Evolutionary conservation across 2,888 invertebrate species (phyloP), one percentile per base, ranked within the genome.

Genomic region (Drosophila crucigera): DNA sequence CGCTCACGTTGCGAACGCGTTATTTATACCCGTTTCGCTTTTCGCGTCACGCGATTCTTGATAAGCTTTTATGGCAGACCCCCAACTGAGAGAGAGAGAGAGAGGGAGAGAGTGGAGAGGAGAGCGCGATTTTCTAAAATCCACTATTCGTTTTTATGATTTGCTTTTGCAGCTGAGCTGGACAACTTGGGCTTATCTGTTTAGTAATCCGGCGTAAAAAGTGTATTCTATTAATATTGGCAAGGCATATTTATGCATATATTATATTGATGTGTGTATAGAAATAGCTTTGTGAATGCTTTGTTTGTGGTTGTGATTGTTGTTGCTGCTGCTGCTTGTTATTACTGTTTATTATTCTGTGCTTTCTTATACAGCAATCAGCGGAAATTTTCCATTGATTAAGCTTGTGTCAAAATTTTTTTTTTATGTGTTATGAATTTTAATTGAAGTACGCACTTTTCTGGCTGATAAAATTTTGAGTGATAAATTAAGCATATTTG

Each of bases 311-410:
- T 61, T 56, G 55, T 30, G 30, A 30, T 54, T 65, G 59, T 35
- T 63, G 28, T 30, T 58, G 58, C 39, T 78, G 43, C 50, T 60
- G 65, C 28, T 33, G 28, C 28, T 50, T 41, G 50, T 69, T 78
- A 55, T 68, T 67, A 55, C 56, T 67, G 50, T 63, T 65, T 77
- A 61, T 67, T 68, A 59, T 63, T 63, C 43, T 28, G 31, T 31
- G 43, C 31, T 28, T 43, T 58, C 41, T 58, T 47, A 37, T 25
- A 52, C 47, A 47, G 47, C 68, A 76, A 76, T 77, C 82, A 74
- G 72, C 31, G 71, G 65, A 79, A 83, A 84, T 69, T 83, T 84
- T 83, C 84, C 84, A 84, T 69, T 80, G 70, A 67, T 82, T 77
- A 63, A 69, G 76, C 69, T 61, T 62, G 50, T 22, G 55, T 19